phyloP scores from a whole-genome alignment of 2,113 vertebrate genomes.

The Sturnira hondurensis region DNA sequence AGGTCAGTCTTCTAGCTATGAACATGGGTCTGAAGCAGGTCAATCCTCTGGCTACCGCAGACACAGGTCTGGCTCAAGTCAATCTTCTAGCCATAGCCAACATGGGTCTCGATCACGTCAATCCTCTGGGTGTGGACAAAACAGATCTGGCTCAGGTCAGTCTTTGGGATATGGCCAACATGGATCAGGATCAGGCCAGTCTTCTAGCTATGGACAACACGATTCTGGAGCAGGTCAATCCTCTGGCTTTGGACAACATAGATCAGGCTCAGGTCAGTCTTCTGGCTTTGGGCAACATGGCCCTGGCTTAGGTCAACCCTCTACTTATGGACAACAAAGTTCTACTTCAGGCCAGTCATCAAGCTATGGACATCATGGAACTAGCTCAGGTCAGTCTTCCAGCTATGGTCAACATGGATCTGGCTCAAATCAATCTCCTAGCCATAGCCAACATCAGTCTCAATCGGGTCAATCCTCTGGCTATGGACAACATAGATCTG shows the following conservation, averaged over 20 bases:
- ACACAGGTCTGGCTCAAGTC: not conserved
- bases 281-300: not conserved
- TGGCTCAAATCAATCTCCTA: not conserved
- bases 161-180: not conserved
- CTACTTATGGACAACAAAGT: not conserved
- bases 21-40: not conserved
- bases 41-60: not conserved
- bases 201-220: not conserved
- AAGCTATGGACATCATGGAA: not conserved
- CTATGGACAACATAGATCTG: rapidly evolving
- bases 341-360: not conserved
- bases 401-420: rapidly evolving
- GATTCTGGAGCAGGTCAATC: not conserved
- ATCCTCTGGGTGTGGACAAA: not conserved
- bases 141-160: not conserved
- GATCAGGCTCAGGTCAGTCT: not conserved
- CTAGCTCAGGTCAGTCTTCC: not conserved
- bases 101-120: not conserved
- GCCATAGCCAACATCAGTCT: not conserved
- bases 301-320: not conserved
- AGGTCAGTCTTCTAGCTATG: not conserved
- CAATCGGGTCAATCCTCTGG: not conserved
- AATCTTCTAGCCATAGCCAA: not conserved
- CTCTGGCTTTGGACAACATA: rapidly evolving
- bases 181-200: not conserved